Percentiles rank a stretch among this genome's conserved stretches.
These are phyloP conservation scores for Cricetomys ansorgei DNA, from an alignment of 2,113 vertebrate genomes.

Conservation along the genomic window DNA sequence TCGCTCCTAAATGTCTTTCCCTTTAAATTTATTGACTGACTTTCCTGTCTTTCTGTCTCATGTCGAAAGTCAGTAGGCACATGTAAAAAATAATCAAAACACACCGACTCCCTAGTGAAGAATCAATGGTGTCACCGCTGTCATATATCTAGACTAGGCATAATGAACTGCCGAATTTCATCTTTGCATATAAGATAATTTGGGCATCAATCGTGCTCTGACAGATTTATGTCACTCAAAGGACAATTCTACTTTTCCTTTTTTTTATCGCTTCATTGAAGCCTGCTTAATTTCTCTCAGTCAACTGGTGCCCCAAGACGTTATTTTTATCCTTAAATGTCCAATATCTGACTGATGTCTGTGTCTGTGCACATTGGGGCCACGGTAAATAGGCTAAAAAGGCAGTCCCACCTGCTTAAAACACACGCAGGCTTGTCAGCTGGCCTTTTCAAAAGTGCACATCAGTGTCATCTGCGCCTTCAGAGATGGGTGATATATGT, in stretches of 20 bases:
- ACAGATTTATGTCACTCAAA: slow-evolving; percentile 99
- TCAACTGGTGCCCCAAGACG: slow-evolving; percentile 97
- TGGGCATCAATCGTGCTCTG: slow-evolving; percentile 98
- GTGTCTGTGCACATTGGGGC: slow-evolving; percentile 89
- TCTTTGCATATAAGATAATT: slow-evolving; percentile 99
- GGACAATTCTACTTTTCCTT: slow-evolving; percentile 99
- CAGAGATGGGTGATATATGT: slow-evolving; percentile 75
- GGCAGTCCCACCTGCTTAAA: slow-evolving; percentile 87
- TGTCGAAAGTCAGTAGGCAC: slow-evolving; percentile 93
- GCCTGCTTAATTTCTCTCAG: slow-evolving; percentile 99
- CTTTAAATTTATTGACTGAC: slow-evolving; percentile 96
- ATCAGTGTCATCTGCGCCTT: slow-evolving; percentile 84
- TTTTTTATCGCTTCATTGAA: slow-evolving; percentile 99
- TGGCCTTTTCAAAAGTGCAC: slow-evolving; percentile 88
- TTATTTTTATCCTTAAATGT: slow-evolving; percentile 97
- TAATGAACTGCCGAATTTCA: slow-evolving; percentile 98
- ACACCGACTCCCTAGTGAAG: slow-evolving; percentile 95
- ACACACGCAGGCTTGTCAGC: slow-evolving; percentile 85
- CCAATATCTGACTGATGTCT: slow-evolving; percentile 96
- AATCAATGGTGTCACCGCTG: slow-evolving; percentile 95
- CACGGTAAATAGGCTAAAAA: slow-evolving; percentile 92
- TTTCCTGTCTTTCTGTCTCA: slow-evolving; percentile 93
- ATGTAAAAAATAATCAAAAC: slow-evolving; percentile 99
- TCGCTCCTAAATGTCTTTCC: slow-evolving; percentile 95
- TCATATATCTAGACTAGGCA: slow-evolving; percentile 96